Base-by-base conservation (phyloP, 1,140 invertebrate species). In the Ectropis grisescens region DNA sequence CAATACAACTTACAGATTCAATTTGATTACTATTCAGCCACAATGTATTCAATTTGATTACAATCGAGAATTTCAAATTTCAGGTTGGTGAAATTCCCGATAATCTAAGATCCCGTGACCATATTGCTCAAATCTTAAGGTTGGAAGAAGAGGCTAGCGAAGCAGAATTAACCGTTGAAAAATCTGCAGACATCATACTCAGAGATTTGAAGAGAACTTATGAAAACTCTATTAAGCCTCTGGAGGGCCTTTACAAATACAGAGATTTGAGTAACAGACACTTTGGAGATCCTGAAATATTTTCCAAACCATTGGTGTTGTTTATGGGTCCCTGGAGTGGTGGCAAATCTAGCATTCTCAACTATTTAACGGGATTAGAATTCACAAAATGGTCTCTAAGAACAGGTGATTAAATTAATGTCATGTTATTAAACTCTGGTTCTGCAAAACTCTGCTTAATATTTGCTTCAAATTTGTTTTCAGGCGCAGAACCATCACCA, bases 301-400 rank as follows among this genome's bases (percentile, higher is more conserved):
- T 96, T 76, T 95, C 94, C 0, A 97, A 97, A 69, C 95, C 96
- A 5, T 81, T 97, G 58, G 87, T 97, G 26, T 79, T 98, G 0
- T 95, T 98, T 57, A 93, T 97, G 91, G 95, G 96, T 22, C 95
- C 95, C 12, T 97, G 95, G 94, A n/a, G 93, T 58, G 94, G 94
- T 44, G 96, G 96, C 48, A 98, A 98, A 83, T 96, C 95, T 2
- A 92, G 93, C 6, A 94, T 97, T 43, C 90, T 97, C 31, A 98
- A 98, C 80, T 98, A 97, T 82, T 83, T 98, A 29, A 85, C 95
- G 9, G 91, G 94, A 38, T 90, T 92, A 43, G 93, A 97, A 74
- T 93, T 91, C 66, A 93, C 89, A 2, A 85, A 90, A 47, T 89
- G 88, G 60, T 89, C 94, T 30, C 79, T 96, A 47, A 88, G 92